Evolutionary conservation across 2,888 invertebrate genomes (phyloP).

Genomic region (Andrena marginata): DNA sequence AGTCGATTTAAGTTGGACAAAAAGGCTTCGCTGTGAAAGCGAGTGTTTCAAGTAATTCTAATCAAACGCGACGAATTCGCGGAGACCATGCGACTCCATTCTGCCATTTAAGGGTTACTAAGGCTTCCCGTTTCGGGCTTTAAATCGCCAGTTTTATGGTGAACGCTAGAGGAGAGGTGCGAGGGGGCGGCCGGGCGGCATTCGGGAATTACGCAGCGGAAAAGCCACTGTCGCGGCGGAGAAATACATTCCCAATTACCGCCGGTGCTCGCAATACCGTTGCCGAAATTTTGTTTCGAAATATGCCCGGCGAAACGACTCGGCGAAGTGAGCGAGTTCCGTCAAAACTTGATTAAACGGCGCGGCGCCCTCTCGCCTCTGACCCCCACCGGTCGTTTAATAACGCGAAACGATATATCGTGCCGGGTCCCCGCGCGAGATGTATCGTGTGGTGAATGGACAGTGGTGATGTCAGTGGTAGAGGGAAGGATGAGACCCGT

Average conservation of each 20-base stretch:
- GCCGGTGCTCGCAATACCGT: background rate
- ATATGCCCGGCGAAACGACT: constrained; percentile 27
- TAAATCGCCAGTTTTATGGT: background rate
- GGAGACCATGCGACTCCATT: too few species aligned
- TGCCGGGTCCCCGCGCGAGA: constrained; percentile 20
- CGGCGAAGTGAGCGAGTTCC: constrained; percentile 12
- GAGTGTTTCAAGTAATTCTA: too few species aligned
- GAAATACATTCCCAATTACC: constrained; percentile 48
- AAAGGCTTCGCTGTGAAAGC: too few species aligned
- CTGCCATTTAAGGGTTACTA: too few species aligned
- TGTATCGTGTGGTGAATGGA: constrained; percentile 60
- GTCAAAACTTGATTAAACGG: constrained; percentile 50
- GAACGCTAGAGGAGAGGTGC: background rate
- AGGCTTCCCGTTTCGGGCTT: background rate
- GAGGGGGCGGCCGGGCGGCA: background rate
- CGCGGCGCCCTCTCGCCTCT: constrained; percentile 11
- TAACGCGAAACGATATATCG: constrained; percentile 49
- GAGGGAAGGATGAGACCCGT: constrained; percentile 33
- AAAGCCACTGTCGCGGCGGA: constrained; percentile 11
- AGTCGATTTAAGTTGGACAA: background rate
- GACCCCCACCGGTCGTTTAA: constrained; percentile 34
- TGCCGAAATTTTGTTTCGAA: constrained; percentile 27
- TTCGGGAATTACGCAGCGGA: background rate
- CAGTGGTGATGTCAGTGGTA: constrained; percentile 49
- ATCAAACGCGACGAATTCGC: too few species aligned